Evolutionary conservation across 2,113 vertebrate species (phyloP).

Genomic region (Mobula hypostoma): DNA sequence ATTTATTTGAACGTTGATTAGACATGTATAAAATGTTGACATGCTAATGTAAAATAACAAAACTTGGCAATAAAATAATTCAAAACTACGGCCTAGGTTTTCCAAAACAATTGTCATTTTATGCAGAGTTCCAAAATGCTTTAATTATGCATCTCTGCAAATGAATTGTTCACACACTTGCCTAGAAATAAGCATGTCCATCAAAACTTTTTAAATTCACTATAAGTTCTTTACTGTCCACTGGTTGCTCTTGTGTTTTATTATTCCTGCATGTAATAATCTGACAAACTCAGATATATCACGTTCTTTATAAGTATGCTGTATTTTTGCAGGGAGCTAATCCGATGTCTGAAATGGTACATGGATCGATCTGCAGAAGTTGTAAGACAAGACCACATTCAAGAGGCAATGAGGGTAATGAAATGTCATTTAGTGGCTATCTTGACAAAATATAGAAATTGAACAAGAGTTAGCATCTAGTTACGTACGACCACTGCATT

Average conservation of each 20-base stretch:
- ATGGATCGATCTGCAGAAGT: conserved; percentile 95
- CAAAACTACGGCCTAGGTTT: background rate
- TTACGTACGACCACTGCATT: background rate
- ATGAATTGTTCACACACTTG: no score
- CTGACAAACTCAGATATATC: background rate
- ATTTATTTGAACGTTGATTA: background rate
- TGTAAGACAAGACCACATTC: conserved; percentile 89
- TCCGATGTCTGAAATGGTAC: conserved; percentile 95
- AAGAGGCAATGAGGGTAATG: conserved; percentile 89
- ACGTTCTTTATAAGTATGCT: background rate
- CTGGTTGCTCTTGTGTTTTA: background rate
- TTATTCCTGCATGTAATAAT: background rate
- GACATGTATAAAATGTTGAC: background rate
- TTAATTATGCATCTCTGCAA: background rate
- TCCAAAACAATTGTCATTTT: background rate
- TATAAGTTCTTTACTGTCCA: background rate
- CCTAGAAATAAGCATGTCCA: background rate
- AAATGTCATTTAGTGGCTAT: background rate
- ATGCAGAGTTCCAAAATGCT: background rate
- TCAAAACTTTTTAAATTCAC: background rate
- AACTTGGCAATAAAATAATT: background rate
- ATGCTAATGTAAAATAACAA: background rate
- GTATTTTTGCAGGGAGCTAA: conserved; percentile 71
- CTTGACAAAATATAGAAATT: background rate
- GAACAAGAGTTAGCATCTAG: background rate